Percentiles rank a stretch among this genome's conserved stretches.
Conservation (phyloP, 2,113 vertebrate genomes). For the Sorex araneus region DNA sequence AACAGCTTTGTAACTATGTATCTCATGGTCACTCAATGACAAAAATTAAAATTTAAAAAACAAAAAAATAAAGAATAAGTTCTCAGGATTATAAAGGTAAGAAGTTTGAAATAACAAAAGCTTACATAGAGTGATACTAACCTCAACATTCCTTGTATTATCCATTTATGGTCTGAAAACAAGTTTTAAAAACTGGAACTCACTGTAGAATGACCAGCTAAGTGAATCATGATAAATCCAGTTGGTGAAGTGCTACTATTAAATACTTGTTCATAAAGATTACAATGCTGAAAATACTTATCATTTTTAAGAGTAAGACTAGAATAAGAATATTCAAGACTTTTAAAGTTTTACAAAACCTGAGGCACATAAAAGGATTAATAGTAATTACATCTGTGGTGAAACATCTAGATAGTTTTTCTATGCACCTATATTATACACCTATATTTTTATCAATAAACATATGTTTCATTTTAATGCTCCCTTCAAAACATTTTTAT, state of each 20-base stretch:
- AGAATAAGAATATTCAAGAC: slow-evolving; percentile 48
- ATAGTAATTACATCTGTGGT: neutral
- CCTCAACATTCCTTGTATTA: slow-evolving; percentile 21
- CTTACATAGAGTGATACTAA: slow-evolving; percentile 31
- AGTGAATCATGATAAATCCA: slow-evolving; percentile 50
- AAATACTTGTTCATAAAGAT: slow-evolving; percentile 9
- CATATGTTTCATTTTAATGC: slow-evolving; percentile 1
- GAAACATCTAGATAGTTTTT: neutral
- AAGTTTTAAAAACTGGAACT: slow-evolving; percentile 50
- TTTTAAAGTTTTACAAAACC: slow-evolving; percentile 52
- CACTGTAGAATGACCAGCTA: neutral
- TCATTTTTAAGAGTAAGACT: slow-evolving; percentile 5
- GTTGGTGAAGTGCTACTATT: neutral
- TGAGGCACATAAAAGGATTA: slow-evolving; percentile 12
- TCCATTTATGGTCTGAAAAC: slow-evolving; percentile 26
- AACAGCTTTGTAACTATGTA: too few species aligned
- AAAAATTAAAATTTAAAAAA: too few species aligned
- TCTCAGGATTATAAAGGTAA: neutral
- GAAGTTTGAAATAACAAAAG: slow-evolving; percentile 32
- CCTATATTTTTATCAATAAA: slow-evolving; percentile 23
- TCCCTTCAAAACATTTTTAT: slow-evolving; percentile 1
- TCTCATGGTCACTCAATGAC: too few species aligned
- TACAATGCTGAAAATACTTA: slow-evolving; percentile 20
- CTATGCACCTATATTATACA: slow-evolving; percentile 36
- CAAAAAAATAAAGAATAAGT: too few species aligned